These are phyloP conservation scores for Rhinichthys osculus DNA, from an alignment of 2,797 vertebrate genomes.

Conservation along the genomic window DNA sequence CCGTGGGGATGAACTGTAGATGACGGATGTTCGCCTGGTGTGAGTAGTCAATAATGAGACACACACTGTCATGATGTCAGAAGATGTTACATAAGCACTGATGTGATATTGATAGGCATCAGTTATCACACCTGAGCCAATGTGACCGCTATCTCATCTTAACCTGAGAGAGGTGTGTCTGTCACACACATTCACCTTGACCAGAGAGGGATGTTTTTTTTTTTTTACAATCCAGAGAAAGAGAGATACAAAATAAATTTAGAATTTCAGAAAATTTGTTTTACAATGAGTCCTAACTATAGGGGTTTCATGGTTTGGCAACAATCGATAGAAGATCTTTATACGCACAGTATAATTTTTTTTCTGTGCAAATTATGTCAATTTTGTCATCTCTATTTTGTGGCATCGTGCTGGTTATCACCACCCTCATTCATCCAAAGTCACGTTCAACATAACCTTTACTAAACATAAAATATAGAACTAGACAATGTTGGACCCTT, in stretches of 20 bases:
- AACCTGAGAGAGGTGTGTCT: slow-evolving; percentile 23
- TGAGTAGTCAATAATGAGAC: slow-evolving; percentile 32
- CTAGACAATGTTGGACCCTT: not conserved
- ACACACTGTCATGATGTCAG: slow-evolving; percentile 35
- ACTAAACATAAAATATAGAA: not conserved
- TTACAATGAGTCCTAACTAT: too few relatives aligned
- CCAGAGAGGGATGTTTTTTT: not conserved
- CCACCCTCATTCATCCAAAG: not conserved
- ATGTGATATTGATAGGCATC: slow-evolving; percentile 68
- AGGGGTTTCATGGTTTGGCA: not conserved
- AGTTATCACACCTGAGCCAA: slow-evolving; percentile 67
- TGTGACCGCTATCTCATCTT: slow-evolving; percentile 27
- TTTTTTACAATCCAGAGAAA: not conserved
- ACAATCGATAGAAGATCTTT: not conserved
- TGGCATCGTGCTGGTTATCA: not conserved
- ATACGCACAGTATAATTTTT: too few relatives aligned
- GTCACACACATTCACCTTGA: not conserved
- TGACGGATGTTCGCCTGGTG: not conserved
- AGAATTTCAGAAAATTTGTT: not conserved
- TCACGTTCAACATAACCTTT: not conserved
- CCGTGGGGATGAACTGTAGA: not conserved
- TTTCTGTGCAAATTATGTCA: not conserved
- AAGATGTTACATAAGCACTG: slow-evolving; percentile 62
- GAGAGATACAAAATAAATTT: not conserved
- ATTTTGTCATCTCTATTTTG: not conserved